Percentiles rank a stretch among this genome's conserved stretches.
These are phyloP conservation scores for Hippolais icterina DNA, from an alignment of 2,113 vertebrate genomes.

Conservation along the genomic window DNA sequence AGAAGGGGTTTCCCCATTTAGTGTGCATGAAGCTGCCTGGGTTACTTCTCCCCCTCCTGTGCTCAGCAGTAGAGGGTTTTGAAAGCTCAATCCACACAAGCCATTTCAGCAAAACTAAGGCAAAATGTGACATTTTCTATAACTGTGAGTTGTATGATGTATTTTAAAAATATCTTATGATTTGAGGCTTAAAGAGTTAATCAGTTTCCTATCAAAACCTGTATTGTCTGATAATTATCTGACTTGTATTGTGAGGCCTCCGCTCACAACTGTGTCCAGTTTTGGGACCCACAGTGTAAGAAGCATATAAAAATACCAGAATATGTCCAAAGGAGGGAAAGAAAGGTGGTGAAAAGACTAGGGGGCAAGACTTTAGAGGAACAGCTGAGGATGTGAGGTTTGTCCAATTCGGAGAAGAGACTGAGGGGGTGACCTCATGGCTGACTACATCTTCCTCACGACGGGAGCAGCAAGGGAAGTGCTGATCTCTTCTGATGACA, in stretches of 20 bases:
- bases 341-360: not conserved
- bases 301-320: not conserved
- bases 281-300: not conserved
- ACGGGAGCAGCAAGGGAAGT: not conserved
- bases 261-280: fast-evolving
- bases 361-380: not conserved
- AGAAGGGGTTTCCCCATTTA: not conserved
- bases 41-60: not conserved
- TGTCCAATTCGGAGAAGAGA: not conserved
- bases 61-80: not conserved
- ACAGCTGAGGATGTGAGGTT: not conserved
- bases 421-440: not conserved
- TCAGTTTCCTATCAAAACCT: not conserved
- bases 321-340: not conserved
- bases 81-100: not conserved
- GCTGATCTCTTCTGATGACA: not conserved
- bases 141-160: not conserved
- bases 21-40: not conserved
- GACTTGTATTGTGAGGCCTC: not conserved
- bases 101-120: not conserved
- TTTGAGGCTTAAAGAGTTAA: not conserved
- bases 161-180: not conserved
- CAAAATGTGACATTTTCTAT: not conserved
- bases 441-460: not conserved
- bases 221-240: not conserved